Evolutionary conservation across 2,113 vertebrate species (phyloP).

Genomic region (Spermophilus dauricus): DNA sequence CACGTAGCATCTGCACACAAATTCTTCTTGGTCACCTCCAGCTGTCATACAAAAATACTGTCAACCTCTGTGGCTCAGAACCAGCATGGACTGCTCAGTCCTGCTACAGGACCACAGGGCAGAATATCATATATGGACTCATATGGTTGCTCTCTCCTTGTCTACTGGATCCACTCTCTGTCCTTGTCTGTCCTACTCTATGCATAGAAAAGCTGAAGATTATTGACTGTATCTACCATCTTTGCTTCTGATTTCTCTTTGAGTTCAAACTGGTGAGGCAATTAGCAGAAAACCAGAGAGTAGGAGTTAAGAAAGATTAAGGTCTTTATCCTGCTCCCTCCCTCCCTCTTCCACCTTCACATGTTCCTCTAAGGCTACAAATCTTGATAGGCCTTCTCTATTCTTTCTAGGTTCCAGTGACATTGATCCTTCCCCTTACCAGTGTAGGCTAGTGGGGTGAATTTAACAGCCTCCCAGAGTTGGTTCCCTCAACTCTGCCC

Average conservation of each 20-base stretch:
- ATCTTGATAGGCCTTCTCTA: neutral
- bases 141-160: slow-evolving; percentile 22
- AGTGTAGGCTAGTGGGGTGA: neutral
- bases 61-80: neutral
- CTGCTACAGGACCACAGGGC: neutral
- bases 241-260: slow-evolving; percentile 16
- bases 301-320: neutral
- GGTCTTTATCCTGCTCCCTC: neutral
- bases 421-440: neutral
- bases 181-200: neutral
- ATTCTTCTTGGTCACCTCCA: slow-evolving; percentile 13
- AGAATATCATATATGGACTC: neutral
- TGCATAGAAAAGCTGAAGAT: neutral
- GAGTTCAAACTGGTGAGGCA: neutral
- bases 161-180: neutral
- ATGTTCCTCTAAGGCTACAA: neutral
- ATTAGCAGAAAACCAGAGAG: neutral
- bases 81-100: neutral
- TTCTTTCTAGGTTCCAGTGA: neutral
- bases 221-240: neutral
- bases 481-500: neutral
- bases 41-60: neutral
- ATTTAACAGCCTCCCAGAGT: neutral
- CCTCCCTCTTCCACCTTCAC: neutral
- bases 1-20: neutral